phyloP scores from a whole-genome alignment of 2,113 vertebrate genomes.

The Arenaria interpres region DNA sequence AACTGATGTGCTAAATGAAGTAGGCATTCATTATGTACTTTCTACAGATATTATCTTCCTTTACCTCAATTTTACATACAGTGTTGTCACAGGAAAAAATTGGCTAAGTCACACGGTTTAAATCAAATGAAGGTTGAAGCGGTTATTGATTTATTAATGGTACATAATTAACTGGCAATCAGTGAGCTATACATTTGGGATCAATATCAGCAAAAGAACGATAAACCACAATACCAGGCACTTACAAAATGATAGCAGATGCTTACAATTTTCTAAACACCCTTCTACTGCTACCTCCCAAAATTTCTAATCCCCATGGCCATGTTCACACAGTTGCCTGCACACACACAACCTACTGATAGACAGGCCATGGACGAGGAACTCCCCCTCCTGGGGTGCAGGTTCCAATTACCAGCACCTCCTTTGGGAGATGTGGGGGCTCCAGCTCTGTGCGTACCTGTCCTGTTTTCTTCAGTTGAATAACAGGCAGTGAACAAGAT shows the following conservation, averaged over 20 bases:
- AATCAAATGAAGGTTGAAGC: neutral
- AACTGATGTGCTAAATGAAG: neutral
- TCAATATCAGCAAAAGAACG: neutral
- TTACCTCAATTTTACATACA: neutral
- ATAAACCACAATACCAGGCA: neutral
- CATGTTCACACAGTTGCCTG: rapidly evolving
- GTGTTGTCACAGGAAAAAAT: neutral
- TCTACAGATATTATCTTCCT: neutral
- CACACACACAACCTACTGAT: neutral
- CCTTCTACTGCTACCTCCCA: rapidly evolving
- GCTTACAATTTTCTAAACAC: neutral
- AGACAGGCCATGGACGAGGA: rapidly evolving
- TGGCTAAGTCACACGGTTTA: neutral
- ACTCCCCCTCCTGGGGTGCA: neutral
- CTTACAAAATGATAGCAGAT: neutral
- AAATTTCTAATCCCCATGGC: neutral
- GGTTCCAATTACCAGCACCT: neutral
- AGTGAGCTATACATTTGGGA: neutral
- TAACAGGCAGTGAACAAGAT: neutral
- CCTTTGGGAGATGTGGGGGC: neutral
- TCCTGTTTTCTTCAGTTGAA: neutral
- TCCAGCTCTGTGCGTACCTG: neutral
- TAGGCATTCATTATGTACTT: neutral
- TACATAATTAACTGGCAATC: neutral
- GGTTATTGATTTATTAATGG: constrained; percentile 48